These are phyloP conservation scores for Danionella cerebrum DNA, from an alignment of 2,113 vertebrate species.

Conservation along the genomic window DNA sequence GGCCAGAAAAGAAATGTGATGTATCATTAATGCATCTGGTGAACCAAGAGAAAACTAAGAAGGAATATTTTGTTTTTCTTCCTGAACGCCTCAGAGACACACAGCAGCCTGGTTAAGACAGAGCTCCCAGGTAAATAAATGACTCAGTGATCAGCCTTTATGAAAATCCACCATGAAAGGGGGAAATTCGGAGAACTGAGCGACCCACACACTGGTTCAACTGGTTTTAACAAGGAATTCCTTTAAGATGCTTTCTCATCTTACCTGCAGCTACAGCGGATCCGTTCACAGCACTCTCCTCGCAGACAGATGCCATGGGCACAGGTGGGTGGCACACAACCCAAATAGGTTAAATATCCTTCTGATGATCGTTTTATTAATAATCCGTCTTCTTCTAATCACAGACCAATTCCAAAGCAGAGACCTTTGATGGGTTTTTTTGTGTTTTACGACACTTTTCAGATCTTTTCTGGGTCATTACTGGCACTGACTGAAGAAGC, in stretches of 20 bases:
- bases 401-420: too few species aligned
- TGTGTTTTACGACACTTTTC: too few species aligned
- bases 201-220: neutral
- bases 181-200: neutral
- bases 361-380: neutral
- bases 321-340: slow-evolving; percentile 25
- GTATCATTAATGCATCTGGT: too few species aligned
- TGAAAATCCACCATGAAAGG: neutral
- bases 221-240: neutral
- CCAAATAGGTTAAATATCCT: neutral
- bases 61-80: neutral
- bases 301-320: slow-evolving; percentile 31
- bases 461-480: too few species aligned
- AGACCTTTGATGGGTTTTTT: too few species aligned
- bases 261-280: slow-evolving; percentile 47
- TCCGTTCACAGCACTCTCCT: slow-evolving; percentile 31
- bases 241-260: neutral
- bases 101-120: slow-evolving; percentile 29
- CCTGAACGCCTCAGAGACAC: slow-evolving; percentile 31
- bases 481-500: too few species aligned
- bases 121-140: slow-evolving; percentile 34
- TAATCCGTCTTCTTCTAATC: too few species aligned
- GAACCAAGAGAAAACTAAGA: too few species aligned
- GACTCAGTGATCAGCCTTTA: neutral
- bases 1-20: too few species aligned